phyloP scores from a whole-genome alignment of 1,140 invertebrate species.

The Rhagoletis pomonella region DNA sequence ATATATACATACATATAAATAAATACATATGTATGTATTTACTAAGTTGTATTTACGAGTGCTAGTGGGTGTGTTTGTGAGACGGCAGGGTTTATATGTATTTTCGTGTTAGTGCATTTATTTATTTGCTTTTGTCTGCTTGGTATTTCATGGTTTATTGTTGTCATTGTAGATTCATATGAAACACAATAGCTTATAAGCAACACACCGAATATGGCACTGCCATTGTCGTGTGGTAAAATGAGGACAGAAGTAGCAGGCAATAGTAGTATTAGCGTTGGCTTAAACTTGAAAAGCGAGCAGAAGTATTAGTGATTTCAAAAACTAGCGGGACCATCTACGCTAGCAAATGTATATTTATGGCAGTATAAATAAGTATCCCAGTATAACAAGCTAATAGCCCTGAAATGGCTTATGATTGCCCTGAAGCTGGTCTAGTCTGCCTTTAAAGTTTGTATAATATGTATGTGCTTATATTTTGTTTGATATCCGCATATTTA shows the following conservation, averaged over 20 bases:
- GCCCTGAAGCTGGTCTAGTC: no score
- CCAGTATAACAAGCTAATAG: no score
- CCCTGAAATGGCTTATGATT: no score
- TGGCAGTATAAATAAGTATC: neutral
- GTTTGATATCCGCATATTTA: no score
- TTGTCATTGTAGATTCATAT: constrained; percentile 25
- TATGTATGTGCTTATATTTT: no score
- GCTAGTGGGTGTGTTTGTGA: neutral
- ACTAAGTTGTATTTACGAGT: neutral
- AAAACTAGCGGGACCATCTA: neutral
- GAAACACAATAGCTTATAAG: constrained; percentile 32
- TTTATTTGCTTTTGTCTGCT: neutral
- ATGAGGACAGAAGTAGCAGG: neutral
- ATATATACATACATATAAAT: neutral
- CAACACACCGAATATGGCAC: neutral
- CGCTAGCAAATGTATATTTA: neutral
- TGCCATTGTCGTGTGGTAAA: neutral
- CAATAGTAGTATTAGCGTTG: neutral
- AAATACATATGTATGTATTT: no score
- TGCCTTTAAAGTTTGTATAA: no score
- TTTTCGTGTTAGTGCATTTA: neutral
- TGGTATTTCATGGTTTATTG: constrained; percentile 40
- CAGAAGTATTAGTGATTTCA: neutral
- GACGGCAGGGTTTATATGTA: neutral
- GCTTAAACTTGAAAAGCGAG: neutral